Evolutionary conservation across 2,888 invertebrate genomes (phyloP).

Genomic region (Ichneumoninae sp.): DNA sequence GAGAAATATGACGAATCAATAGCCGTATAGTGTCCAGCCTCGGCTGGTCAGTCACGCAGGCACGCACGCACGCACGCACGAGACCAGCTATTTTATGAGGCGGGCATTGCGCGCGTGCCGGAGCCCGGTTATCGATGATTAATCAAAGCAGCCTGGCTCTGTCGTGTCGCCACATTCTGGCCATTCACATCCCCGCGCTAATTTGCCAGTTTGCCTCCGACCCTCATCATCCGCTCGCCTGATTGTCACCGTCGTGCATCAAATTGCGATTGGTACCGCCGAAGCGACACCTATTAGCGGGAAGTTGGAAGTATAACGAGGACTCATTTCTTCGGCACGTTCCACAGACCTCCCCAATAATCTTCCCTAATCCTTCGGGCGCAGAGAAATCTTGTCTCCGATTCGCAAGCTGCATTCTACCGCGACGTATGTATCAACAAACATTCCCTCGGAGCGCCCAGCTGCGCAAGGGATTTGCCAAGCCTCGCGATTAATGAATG

Average conservation of each 20-base stretch:
- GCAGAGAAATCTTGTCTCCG: neutral
- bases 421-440: conserved; percentile 45
- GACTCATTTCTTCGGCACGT: neutral
- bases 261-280: neutral
- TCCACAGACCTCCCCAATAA: neutral
- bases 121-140: conserved; percentile 74
- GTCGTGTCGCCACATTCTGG: conserved; percentile 66
- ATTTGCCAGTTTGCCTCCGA: conserved; percentile 11
- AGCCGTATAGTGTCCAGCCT: conserved; percentile 64
- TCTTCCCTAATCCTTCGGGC: neutral
- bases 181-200: conserved; percentile 41
- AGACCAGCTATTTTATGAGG: conserved; percentile 74
- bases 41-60: conserved; percentile 19
- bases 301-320: neutral
- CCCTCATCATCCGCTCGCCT: conserved; percentile 10
- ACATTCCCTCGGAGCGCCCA: conserved; percentile 69
- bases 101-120: conserved; percentile 71
- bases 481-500: conserved; percentile 82
- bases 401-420: conserved; percentile 17
- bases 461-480: conserved; percentile 81
- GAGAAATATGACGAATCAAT: conserved; percentile 78
- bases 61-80: conserved; percentile 59
- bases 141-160: conserved; percentile 69
- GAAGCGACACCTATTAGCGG: neutral
- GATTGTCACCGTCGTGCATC: conserved; percentile 7